Percentiles rank a stretch among this genome's conserved stretches.
Conservation (phyloP, 2,888 invertebrate species). For the Eupithecia tripunctaria region DNA sequence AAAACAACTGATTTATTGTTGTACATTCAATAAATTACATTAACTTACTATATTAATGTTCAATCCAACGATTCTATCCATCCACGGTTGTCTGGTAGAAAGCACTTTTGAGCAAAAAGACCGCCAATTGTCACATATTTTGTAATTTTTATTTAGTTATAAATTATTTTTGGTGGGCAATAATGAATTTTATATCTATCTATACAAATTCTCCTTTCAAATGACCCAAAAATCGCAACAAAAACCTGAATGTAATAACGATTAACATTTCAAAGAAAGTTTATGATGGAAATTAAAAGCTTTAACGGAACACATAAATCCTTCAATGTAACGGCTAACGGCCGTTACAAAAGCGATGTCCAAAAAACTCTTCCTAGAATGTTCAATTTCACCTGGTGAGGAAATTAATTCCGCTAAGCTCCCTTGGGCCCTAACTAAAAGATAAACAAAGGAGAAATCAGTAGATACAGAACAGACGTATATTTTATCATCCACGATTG, state of each 20-base stretch:
- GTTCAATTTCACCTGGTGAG: constrained; percentile 31
- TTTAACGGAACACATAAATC: constrained; percentile 21
- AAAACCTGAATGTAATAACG: background rate
- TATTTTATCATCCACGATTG: too few relatives aligned
- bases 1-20: background rate
- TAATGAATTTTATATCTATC: too few relatives aligned
- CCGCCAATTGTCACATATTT: too few relatives aligned
- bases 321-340: constrained; percentile 15
- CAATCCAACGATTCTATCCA: too few relatives aligned
- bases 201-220: background rate
- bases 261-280: constrained; percentile 10
- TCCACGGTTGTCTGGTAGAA: too few relatives aligned
- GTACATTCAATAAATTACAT: background rate
- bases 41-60: too few relatives aligned
- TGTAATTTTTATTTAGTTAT: too few relatives aligned
- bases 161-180: too few relatives aligned
- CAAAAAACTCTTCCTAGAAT: constrained; percentile 32
- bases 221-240: background rate
- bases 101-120: too few relatives aligned
- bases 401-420: constrained; percentile 49
- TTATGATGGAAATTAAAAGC: constrained; percentile 7
- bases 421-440: background rate
- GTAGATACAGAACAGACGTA: background rate
- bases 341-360: constrained; percentile 33
- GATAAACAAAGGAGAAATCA: background rate